Evolutionary conservation across 2,888 invertebrate genomes (phyloP), one percentile per base, ranked within the genome.

Genomic region (Bimastos eiseni): DNA sequence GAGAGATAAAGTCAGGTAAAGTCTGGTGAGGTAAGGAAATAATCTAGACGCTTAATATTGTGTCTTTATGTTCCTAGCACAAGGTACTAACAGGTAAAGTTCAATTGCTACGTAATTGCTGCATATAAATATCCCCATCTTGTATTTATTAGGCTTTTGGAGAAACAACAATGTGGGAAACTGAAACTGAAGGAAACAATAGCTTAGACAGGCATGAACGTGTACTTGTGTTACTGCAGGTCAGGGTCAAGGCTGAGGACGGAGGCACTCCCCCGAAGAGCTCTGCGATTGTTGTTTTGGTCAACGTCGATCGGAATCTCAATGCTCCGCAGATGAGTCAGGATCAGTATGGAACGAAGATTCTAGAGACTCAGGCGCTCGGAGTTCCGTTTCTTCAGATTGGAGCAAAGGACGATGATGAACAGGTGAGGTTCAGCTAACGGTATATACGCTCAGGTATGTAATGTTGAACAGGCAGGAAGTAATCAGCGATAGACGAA

Each of bases 161-260:
- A 70, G 70, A 70, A 70, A 70, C 70, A 8, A n/a, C 1, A 70
- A 70, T 70, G 70, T 49, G 19, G 19, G 41, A 36, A 30, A 21
- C 4, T 24, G 13, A 36, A 86, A 86, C n/a, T 19, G 33, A 24
- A 34, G 21, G 8, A 30, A 30, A n/a, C n/a, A 70, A 8, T 70
- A n/a, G 30, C 8, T 30, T n/a, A 70, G 8, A n/a, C 3, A 70
- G 38, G 0, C 13, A 30, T 19, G 38, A 86, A 30, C 1, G 8
- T 33, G 8, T 30, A 30, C 30, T 70, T 70, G 70, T 70, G 21
- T 89, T 13, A 6, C 38, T 30, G 44, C 55, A 92, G 94, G 88
- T 94, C 89, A 84, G 90, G 37, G 93, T 94, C 2, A 41, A 91
- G 70, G 94, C 93, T 24, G 93, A 91, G 21, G 94, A 94, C 91